Conservation (phyloP, 1,140 invertebrate species). For the Ostrea edulis region DNA sequence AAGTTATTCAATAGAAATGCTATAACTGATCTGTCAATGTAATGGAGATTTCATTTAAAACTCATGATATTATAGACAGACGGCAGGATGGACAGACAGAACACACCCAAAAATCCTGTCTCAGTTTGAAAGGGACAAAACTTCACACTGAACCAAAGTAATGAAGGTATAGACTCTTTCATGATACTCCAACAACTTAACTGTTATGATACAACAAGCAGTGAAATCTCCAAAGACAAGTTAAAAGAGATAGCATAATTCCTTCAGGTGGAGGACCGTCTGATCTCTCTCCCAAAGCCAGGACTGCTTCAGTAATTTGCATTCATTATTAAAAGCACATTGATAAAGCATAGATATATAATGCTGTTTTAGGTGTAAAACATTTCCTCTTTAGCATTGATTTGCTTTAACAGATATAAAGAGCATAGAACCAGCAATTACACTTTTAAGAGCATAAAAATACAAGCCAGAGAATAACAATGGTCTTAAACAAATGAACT, state of each 20-base stretch:
- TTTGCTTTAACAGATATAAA: not conserved
- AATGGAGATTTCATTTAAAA: too few relatives aligned
- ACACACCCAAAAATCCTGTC: too few relatives aligned
- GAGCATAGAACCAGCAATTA: not conserved
- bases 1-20: too few relatives aligned
- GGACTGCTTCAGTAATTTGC: not conserved
- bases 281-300: not conserved
- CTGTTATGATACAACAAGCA: not conserved
- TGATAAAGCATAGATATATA: not conserved
- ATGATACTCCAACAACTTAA: too few relatives aligned
- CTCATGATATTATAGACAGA: too few relatives aligned
- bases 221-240: not conserved
- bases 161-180: too few relatives aligned
- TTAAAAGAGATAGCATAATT: not conserved
- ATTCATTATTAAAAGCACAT: conserved; percentile 15
- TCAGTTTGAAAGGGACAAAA: too few relatives aligned
- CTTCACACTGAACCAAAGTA: too few relatives aligned
- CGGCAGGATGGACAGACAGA: too few relatives aligned
- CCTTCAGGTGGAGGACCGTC: not conserved
- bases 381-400: not conserved
- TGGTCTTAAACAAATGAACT: not conserved
- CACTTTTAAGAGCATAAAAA: conserved; percentile 2
- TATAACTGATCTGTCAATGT: too few relatives aligned
- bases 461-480: not conserved
- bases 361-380: not conserved